phyloP scores from a whole-genome alignment of 2,113 vertebrate species.

The Chlorodrepanis virens region DNA sequence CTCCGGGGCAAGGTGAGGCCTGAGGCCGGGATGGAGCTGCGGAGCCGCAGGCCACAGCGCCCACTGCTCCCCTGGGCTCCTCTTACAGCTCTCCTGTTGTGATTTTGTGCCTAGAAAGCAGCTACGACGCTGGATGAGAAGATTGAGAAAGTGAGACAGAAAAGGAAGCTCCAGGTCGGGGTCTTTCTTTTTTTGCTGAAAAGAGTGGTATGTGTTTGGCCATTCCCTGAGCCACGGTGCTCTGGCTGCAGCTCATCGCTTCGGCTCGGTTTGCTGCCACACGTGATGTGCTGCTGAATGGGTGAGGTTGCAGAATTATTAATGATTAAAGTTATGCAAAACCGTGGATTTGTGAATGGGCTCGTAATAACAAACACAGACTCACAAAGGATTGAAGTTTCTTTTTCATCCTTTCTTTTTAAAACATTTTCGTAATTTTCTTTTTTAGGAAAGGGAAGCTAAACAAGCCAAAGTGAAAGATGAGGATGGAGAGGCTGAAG shows the following conservation, averaged over 20 bases:
- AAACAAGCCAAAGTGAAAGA: constrained; percentile 21
- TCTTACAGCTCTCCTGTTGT: not conserved
- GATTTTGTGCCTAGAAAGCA: constrained; percentile 71
- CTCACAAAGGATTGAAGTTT: not conserved
- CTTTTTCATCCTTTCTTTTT: not conserved
- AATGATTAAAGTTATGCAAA: not conserved
- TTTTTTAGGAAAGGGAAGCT: constrained; percentile 75
- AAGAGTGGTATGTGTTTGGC: not conserved
- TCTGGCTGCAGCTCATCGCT: not conserved
- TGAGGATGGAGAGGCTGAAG: not conserved
- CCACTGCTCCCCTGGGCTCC: accelerated
- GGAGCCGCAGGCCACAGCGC: accelerated
- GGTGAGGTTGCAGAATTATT: not conserved
- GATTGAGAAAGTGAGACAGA: constrained; percentile 91
- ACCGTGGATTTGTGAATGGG: not conserved
- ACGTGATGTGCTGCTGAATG: not conserved
- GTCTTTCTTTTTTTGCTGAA: not conserved
- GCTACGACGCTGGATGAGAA: constrained; percentile 93
- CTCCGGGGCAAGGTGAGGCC: constrained; percentile 86
- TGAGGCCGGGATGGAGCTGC: not conserved
- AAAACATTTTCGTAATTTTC: accelerated
- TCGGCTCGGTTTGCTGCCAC: not conserved
- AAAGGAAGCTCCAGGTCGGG: constrained; percentile 83
- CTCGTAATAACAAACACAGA: not conserved
- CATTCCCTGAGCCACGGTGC: not conserved